Conservation (phyloP, 2,113 vertebrate species). For the Campylomormyrus tamandua region DNA sequence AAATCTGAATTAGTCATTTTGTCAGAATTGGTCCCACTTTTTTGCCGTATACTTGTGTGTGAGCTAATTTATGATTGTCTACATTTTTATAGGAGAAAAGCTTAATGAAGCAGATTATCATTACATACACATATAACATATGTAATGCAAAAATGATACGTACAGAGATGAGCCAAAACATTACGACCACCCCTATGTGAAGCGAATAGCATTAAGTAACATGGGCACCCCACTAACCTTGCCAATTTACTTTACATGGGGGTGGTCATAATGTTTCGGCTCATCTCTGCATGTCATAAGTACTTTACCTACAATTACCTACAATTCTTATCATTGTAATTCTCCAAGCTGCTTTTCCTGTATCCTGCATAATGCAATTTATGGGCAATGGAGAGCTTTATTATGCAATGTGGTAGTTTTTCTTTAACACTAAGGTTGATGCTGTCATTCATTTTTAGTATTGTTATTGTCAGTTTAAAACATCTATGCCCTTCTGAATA, state of each 20-base stretch:
- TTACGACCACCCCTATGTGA: no score
- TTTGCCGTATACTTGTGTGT: not conserved
- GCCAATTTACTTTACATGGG: no score
- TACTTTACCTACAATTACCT: not conserved
- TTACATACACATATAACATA: not conserved
- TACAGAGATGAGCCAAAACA: not conserved
- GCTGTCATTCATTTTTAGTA: not conserved
- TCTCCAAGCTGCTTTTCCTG: not conserved
- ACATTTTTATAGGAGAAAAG: not conserved
- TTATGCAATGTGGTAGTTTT: not conserved
- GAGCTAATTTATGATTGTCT: not conserved
- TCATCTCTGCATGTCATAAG: not conserved
- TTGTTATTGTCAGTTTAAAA: not conserved
- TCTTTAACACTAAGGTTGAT: not conserved
- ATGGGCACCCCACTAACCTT: no score
- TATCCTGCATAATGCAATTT: not conserved
- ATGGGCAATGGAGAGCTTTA: not conserved
- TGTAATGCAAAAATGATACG: not conserved
- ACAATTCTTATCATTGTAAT: not conserved
- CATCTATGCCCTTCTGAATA: not conserved
- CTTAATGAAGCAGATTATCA: not conserved
- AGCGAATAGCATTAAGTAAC: no score
- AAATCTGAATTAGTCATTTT: not conserved
- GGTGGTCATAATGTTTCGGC: no score
- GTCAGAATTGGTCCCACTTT: not conserved